Evolutionary conservation across 1,140 invertebrate species (phyloP).

Genomic region (Drosophila ficusphila): DNA sequence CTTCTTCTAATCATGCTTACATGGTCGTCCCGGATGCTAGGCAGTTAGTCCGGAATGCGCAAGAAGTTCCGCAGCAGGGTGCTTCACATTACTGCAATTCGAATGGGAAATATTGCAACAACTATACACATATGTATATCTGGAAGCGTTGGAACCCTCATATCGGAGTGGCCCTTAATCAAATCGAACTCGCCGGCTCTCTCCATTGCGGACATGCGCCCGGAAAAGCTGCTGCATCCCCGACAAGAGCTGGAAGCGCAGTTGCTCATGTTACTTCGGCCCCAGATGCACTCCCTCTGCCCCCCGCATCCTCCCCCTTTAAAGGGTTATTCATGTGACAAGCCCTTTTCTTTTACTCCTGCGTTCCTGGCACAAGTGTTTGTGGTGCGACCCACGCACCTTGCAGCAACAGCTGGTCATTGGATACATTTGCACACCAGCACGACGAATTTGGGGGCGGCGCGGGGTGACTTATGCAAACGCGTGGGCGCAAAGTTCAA

Average conservation of each 20-base stretch:
- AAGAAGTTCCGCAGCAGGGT: conserved; percentile 26
- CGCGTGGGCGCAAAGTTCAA: conserved; percentile 63
- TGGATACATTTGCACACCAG: conserved; percentile 1
- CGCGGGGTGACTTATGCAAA: conserved; percentile 15
- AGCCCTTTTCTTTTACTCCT: conserved; percentile 25
- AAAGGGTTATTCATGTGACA: neutral
- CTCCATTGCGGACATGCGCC: conserved; percentile 66
- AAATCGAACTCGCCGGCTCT: conserved; percentile 38
- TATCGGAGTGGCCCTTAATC: conserved; percentile 50
- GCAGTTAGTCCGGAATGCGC: conserved; percentile 43
- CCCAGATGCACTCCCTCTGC: conserved; percentile 5
- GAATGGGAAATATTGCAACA: neutral
- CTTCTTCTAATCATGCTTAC: conserved; percentile 58
- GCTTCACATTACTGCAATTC: neutral
- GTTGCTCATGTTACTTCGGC: conserved; percentile 12
- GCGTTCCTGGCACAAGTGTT: conserved; percentile 74
- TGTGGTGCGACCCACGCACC: conserved; percentile 60
- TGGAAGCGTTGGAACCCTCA: conserved; percentile 46
- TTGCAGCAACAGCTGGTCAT: conserved; percentile 45
- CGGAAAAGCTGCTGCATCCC: conserved; percentile 35
- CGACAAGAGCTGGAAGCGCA: conserved; percentile 37
- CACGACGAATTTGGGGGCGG: conserved; percentile 5
- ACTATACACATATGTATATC: neutral
- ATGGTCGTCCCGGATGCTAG: conserved; percentile 42
- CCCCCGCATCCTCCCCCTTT: neutral